phyloP scores from a whole-genome alignment of 2,888 invertebrate species.

The Artemia sinica region DNA sequence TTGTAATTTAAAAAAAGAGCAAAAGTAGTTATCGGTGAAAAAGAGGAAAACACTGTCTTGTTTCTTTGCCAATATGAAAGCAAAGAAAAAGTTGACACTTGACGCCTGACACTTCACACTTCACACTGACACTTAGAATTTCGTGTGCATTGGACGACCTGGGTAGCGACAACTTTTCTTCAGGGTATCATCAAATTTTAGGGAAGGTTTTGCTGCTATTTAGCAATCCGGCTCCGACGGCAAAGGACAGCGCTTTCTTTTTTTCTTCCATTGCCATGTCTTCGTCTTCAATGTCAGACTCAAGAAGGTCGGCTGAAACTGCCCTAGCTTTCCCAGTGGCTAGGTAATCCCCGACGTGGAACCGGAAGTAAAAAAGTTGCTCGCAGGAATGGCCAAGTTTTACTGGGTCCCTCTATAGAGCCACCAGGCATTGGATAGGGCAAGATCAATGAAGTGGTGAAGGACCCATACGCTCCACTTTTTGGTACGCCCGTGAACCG shows the following conservation, averaged over 20 bases:
- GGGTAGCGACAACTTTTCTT: conserved; percentile 3
- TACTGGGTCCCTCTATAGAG: conserved; percentile 19
- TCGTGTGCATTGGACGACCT: neutral
- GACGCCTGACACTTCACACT: neutral
- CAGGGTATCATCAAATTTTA: neutral
- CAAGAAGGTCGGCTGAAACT: conserved; percentile 8
- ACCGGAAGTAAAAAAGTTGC: conserved; percentile 1
- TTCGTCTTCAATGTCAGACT: neutral
- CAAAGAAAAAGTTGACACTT: conserved; percentile 13
- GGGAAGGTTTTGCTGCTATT: neutral
- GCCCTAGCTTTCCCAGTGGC: neutral
- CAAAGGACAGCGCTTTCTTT: conserved; percentile 5
- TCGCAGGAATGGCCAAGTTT: neutral
- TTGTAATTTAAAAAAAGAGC: neutral
- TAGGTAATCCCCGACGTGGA: conserved; percentile 4
- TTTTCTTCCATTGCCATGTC: neutral
- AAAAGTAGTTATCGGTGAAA: neutral
- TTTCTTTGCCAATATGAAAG: neutral
- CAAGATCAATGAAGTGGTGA: conserved; percentile 23
- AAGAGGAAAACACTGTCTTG: conserved; percentile 1
- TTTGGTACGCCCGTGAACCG: conserved; percentile 17
- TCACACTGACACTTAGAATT: neutral
- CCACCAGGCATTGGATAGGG: conserved; percentile 22
- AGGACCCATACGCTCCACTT: conserved; percentile 23
- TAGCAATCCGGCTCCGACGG: neutral